Base-by-base conservation (phyloP, 2,113 vertebrate genomes). In the Chloropsis hardwickii region DNA sequence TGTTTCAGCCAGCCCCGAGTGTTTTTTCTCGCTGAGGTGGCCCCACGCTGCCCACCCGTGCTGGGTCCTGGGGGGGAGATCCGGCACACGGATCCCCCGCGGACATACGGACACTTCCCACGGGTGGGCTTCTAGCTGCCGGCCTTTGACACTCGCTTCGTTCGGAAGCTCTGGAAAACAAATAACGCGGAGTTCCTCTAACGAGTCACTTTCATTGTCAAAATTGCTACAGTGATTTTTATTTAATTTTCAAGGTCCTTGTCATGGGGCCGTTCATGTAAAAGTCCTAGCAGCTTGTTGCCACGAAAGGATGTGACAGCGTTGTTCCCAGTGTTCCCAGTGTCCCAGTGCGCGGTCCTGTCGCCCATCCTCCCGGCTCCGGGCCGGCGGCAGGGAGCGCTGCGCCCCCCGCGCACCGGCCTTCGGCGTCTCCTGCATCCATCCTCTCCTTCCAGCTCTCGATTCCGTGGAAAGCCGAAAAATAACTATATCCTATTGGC, bases 321-420 rank as follows among this genome's bases (percentile, higher is more conserved):
- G 5, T 4, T 28, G 28, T 15, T 78, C 19, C 73, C 47, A 24
- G 39, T 6, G 83, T 9, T 21, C 67, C 39, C 57, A 7, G 25
- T n/a, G 48, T 22, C 5, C 44, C 61, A 29, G 42, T 12, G 57
- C 4, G 3, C 40, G 9, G n/a, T 39, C 18, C 64, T 29, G 28
- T 1, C 4, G 15, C 28, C 7, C 45, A 18, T 58, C 47, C 39
- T 21, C 24, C 25, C 11, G 6, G 1, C 22, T 1, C 54, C 3
- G 40, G 40, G 42, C 71, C 16, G 78, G 74, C 74, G 57, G 89
- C 86, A 70, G 92, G 58, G 80, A 94, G 83, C 62, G 60, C 94
- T 92, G 61, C 47, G 13, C 12, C 14, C 17, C 22, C 40, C 80
- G 35, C 1, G 4, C 33, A 14, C 56, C 3, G 14, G 3, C 40